These are phyloP conservation scores for Ectropis crepuscularia DNA, from an alignment of 2,888 invertebrate genomes.

Conservation along the genomic window DNA sequence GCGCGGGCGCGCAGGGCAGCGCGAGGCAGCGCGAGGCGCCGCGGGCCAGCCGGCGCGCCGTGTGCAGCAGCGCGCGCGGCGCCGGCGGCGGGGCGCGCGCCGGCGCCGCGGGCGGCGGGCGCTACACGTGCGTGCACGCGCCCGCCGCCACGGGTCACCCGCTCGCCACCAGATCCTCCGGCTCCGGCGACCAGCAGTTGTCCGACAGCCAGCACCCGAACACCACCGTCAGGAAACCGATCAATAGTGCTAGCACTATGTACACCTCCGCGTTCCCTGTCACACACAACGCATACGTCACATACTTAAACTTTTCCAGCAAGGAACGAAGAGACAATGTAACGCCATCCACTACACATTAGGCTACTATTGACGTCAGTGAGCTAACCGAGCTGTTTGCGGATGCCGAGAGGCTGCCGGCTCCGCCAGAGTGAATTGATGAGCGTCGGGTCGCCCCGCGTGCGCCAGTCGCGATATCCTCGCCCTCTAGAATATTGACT, in stretches of 20 bases:
- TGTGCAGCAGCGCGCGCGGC: conserved; percentile 67
- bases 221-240: conserved; percentile 89
- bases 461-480: conserved; percentile 89
- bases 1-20: conserved; percentile 60
- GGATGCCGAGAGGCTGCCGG: conserved; percentile 89
- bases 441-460: conserved; percentile 88
- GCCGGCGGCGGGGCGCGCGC: conserved; percentile 71
- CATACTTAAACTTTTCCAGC: background rate
- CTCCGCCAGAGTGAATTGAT: conserved; percentile 90
- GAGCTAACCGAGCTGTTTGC: conserved; percentile 86
- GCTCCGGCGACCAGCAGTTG: conserved; percentile 92
- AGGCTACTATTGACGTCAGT: background rate
- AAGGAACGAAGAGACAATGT: background rate
- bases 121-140: conserved; percentile 85
- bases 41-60: conserved; percentile 71
- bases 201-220: conserved; percentile 91
- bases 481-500: conserved; percentile 85
- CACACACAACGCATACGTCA: conserved; percentile 3
- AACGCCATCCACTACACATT: background rate
- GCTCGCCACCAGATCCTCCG: conserved; percentile 87
- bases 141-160: conserved; percentile 89
- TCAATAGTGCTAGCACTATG: conserved; percentile 89
- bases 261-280: conserved; percentile 90
- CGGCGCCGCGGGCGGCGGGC: conserved; percentile 76
- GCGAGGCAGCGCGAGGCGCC: conserved; percentile 68